Percentiles rank a stretch among this genome's conserved stretches.
Conservation (phyloP, 2,113 vertebrate genomes). For the Anarhynchus alexandrinus region DNA sequence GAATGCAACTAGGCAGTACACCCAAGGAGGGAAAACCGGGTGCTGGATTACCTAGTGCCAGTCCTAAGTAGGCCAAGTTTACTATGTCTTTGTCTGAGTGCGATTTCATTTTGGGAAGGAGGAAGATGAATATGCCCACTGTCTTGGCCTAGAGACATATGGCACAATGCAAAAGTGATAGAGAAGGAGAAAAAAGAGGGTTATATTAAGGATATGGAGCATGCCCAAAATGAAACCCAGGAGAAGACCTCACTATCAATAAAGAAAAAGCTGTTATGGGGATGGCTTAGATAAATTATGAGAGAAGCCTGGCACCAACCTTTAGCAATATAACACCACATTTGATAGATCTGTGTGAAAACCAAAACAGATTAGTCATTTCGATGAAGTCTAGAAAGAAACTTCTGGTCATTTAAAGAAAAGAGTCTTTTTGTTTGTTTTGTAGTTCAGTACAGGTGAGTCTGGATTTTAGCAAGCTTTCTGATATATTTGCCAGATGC, state of each 20-base stretch:
- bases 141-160: accelerated
- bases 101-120: neutral
- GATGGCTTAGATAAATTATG: neutral
- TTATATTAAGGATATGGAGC: neutral
- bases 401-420: neutral
- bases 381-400: neutral
- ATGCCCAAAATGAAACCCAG: neutral
- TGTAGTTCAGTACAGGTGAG: neutral
- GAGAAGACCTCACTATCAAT: neutral
- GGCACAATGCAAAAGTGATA: neutral
- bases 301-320: neutral
- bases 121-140: neutral
- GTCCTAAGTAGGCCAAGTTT: neutral
- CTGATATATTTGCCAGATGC: neutral
- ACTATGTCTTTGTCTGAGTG: neutral
- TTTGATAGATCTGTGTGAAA: neutral
- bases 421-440: neutral
- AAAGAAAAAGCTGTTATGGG: neutral
- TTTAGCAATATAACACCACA: neutral
- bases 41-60: neutral
- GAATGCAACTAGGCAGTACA: neutral
- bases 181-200: neutral
- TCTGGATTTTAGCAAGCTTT: neutral
- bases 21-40: neutral
- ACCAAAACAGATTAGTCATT: neutral